Evolutionary conservation across 2,797 vertebrate species (phyloP), one percentile per base, ranked within the genome.

Genomic region (Anguilla megastoma): DNA sequence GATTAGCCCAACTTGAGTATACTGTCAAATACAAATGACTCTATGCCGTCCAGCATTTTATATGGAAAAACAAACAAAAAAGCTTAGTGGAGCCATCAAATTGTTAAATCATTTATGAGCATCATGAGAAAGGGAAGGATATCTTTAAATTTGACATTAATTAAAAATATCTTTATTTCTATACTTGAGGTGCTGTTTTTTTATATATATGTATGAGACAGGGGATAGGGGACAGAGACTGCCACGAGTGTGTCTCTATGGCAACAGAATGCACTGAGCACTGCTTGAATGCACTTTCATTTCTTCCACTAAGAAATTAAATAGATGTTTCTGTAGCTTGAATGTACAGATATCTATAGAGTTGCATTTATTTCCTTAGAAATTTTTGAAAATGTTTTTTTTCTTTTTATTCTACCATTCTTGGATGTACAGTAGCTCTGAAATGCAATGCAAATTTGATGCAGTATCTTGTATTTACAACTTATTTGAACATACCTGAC

Each of bases 261-360:
- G 94, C 90, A 95, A 95, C 95, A 91, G 88, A 91, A 94, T 93
- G 92, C 92, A 93, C 91, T 91, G 89, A 88, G 87, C 91, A 48
- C 91, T 66, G 85, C 88, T 60, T 71, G 85, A 87, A 7, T 79
- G 50, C 79, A 16, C n/a, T 85, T 84, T 85, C 52, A 85, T 85
- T 85, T 85, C 84, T 84, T 79, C 30, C 14, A 80, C 79, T 41
- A 50, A 69, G 24, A 60, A 84, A 85, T 69, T 85, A 66, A 88
- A 88, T 74, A 54, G 66, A 58, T 79, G 10, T 63, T 63, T 85
- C 36, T 36, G n/a, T 33, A 21, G 1, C 66, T 18, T 50, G 71
- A 79, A 76, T 69, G n/a, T 71, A 54, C 85, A 66, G 63, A 45
- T 66, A 54, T 54, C 80, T 9, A 41, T 79, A 14, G 33, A 21